Conservation (phyloP, 2,888 invertebrate genomes). For the Villa cingulata region DNA sequence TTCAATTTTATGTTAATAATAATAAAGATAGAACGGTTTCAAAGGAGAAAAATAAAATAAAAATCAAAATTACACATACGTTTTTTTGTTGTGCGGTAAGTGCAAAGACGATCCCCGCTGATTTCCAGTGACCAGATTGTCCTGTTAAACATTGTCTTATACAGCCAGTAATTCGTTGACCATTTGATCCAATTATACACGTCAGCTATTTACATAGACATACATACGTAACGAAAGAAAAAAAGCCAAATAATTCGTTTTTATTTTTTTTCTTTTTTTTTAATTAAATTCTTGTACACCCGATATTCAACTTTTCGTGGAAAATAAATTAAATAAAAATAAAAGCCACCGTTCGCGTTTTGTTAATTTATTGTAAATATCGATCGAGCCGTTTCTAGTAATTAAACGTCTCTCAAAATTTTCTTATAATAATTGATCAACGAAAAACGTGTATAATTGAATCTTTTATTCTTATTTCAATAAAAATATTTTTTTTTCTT, state of each 20-base stretch:
- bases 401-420: not conserved
- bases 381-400: no score
- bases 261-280: conserved; percentile 10
- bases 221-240: no score
- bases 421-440: not conserved
- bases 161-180: conserved; percentile 37
- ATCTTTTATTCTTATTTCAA: not conserved
- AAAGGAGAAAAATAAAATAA: no score
- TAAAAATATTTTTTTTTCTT: not conserved
- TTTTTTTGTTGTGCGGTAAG: conserved; percentile 44
- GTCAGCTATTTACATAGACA: conserved; percentile 33
- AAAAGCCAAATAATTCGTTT: no score
- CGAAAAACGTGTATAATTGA: conserved; percentile 12
- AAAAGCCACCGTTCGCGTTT: no score
- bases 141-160: conserved; percentile 40
- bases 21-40: no score
- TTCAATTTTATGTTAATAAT: no score
- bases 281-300: conserved; percentile 18
- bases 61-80: conserved; percentile 29
- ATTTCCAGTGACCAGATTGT: conserved; percentile 38
- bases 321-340: conserved; percentile 15
- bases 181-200: conserved; percentile 38
- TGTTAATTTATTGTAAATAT: no score
- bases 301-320: conserved; percentile 37
- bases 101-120: conserved; percentile 43